Conservation (phyloP, 2,888 invertebrate genomes). For the Mythimna lalbum region DNA sequence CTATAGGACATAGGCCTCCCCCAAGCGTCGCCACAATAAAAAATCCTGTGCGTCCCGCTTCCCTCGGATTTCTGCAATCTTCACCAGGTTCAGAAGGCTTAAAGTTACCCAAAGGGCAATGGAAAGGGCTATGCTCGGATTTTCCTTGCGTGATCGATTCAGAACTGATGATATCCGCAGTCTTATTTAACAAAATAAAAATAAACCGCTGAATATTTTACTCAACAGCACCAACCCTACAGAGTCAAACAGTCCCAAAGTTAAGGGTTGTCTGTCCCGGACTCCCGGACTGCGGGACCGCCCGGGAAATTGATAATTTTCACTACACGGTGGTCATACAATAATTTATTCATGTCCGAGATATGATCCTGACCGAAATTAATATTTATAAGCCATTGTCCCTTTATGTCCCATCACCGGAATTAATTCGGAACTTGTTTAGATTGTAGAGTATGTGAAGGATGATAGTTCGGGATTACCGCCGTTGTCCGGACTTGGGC, state of each 20-base stretch:
- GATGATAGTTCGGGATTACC: constrained; percentile 68
- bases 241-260: constrained; percentile 77
- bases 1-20: no score
- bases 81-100: no score
- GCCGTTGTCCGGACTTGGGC: constrained; percentile 55
- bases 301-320: constrained; percentile 87
- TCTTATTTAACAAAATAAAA: no score
- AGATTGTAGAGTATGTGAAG: constrained; percentile 63
- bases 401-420: constrained; percentile 79
- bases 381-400: constrained; percentile 85
- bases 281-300: constrained; percentile 66
- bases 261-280: constrained; percentile 78
- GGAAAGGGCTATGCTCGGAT: no score
- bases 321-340: constrained; percentile 79
- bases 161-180: no score
- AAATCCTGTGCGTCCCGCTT: no score
- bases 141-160: no score
- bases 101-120: no score
- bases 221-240: constrained; percentile 72
- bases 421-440: constrained; percentile 83
- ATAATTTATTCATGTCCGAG: constrained; percentile 87
- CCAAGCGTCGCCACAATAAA: no score
- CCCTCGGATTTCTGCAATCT: no score
- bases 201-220: background rate
- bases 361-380: constrained; percentile 84